Percentiles rank a stretch among this genome's conserved stretches.
Evolutionary conservation across 1,140 invertebrate genomes (phyloP).

Genomic region (Anthonomus grandis): DNA sequence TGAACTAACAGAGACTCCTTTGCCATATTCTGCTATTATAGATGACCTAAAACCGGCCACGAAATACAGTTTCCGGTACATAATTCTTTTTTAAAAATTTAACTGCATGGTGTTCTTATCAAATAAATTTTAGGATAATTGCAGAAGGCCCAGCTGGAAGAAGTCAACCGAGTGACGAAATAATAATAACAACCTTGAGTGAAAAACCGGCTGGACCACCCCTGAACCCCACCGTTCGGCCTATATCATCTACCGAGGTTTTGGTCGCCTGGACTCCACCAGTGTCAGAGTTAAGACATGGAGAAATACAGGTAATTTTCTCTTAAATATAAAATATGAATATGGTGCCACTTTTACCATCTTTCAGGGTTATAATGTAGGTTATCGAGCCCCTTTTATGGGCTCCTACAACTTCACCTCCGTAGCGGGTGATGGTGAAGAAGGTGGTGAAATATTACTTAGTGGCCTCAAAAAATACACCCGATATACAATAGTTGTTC

Average conservation of each 20-base stretch:
- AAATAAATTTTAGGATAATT: slow-evolving; percentile 54
- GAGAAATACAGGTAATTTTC: slow-evolving; percentile 57
- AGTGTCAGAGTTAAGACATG: slow-evolving; percentile 64
- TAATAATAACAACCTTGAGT: slow-evolving; percentile 69
- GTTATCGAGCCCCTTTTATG: slow-evolving; percentile 49
- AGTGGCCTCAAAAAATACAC: slow-evolving; percentile 72
- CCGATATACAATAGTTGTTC: slow-evolving; percentile 74
- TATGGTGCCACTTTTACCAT: background rate
- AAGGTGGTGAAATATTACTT: slow-evolving; percentile 62
- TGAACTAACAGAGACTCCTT: slow-evolving; percentile 60
- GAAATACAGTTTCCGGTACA: slow-evolving; percentile 59
- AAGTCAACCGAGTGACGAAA: slow-evolving; percentile 66
- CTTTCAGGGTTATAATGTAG: slow-evolving; percentile 61
- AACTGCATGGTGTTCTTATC: background rate
- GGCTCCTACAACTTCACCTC: slow-evolving; percentile 65
- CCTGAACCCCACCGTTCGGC: slow-evolving; percentile 63
- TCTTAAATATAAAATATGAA: background rate
- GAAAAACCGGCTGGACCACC: slow-evolving; percentile 75
- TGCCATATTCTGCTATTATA: slow-evolving; percentile 60
- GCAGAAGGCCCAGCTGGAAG: slow-evolving; percentile 74
- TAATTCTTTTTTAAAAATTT: slow-evolving; percentile 1
- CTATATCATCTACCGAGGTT: slow-evolving; percentile 72
- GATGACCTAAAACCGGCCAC: slow-evolving; percentile 76
- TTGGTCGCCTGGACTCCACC: slow-evolving; percentile 75
- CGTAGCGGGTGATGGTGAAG: slow-evolving; percentile 65